Percentiles rank a stretch among this genome's conserved stretches.
Evolutionary conservation across 2,888 invertebrate species (phyloP).

Genomic region (Tinea trinotella): DNA sequence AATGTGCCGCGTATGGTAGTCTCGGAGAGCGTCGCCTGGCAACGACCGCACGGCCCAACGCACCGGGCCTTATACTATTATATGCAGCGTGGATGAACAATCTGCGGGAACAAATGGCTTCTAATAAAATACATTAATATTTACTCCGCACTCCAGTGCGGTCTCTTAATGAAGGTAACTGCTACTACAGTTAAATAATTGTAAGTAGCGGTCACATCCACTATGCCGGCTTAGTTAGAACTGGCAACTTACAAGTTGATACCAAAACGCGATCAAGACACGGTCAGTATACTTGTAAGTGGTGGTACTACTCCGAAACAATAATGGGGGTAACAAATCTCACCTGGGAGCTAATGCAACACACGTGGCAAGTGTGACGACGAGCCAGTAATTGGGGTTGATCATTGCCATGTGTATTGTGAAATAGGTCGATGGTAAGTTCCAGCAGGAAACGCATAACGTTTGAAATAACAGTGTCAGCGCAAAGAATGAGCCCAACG

Average conservation of each 20-base stretch:
- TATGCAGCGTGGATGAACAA: slow-evolving; percentile 78
- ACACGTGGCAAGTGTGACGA: slow-evolving; percentile 82
- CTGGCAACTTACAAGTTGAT: too few species aligned
- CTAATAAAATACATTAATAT: too few species aligned
- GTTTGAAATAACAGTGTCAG: slow-evolving; percentile 90
- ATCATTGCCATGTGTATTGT: slow-evolving; percentile 84
- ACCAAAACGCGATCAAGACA: too few species aligned
- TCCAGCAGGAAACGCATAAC: slow-evolving; percentile 84
- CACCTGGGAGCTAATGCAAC: slow-evolving; percentile 88
- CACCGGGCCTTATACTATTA: slow-evolving; percentile 80
- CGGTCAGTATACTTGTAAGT: neutral
- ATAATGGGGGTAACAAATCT: slow-evolving; percentile 25
- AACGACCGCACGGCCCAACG: slow-evolving; percentile 79
- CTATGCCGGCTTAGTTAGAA: too few species aligned
- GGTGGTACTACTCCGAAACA: too few species aligned
- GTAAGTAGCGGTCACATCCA: neutral
- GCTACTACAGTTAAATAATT: too few species aligned
- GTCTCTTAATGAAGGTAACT: too few species aligned
- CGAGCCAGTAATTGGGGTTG: slow-evolving; percentile 86
- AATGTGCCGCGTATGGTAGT: slow-evolving; percentile 49
- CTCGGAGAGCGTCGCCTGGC: slow-evolving; percentile 70
- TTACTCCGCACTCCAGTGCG: too few species aligned
- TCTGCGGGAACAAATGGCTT: too few species aligned
- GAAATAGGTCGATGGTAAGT: slow-evolving; percentile 89
- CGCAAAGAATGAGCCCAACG: slow-evolving; percentile 85